Evolutionary conservation across 2,113 vertebrate species (phyloP), one percentile per base, ranked within the genome.

Genomic region (Paracanthobrama guichenoti): DNA sequence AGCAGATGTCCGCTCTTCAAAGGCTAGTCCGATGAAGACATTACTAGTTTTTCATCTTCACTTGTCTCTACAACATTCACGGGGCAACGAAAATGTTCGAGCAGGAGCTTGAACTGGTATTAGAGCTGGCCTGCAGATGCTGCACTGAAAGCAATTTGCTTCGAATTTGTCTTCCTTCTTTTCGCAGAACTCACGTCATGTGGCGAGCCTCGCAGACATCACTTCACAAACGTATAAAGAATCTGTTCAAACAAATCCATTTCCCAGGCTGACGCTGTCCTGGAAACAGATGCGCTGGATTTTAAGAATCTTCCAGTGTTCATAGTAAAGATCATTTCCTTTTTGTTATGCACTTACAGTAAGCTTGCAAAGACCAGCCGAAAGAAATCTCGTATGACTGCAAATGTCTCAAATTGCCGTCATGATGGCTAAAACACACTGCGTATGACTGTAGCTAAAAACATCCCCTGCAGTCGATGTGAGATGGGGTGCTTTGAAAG

Each of bases 361-460:
- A 44, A 50, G 48, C 22, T 71, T 3, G 20, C 24, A 12, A 46
- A 59, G 53, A 62, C 55, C 1, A 0, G 35, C 64, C 57, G 24
- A 42, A 78, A 81, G 39, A 57, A 59, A 31, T 82, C 72, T 74
- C 20, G 9, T 16, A 8, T 28, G 79, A 79, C 73, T 79, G 74
- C 22, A 22, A 22, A 28, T 24, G 73, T 59, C 64, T 86, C 55
- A 79, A 50, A 79, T 77, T 76, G 81, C 62, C 67, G 66, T 48
- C 9, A 5, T 82, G 83, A 89, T 85, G 86, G 73, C 44, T 89
- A 78, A 88, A 88, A 83, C 88, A 87, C 73, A 84, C 64, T 66
- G 79, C 39, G 4, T 28, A 50, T 42, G 79, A 66, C 62, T 77
- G 50, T 74, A 46, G 75, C 85, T 83, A 84, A 87, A 87, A 78